Base-by-base conservation (phyloP, 1,140 invertebrate genomes). In the Papilio polytes region DNA sequence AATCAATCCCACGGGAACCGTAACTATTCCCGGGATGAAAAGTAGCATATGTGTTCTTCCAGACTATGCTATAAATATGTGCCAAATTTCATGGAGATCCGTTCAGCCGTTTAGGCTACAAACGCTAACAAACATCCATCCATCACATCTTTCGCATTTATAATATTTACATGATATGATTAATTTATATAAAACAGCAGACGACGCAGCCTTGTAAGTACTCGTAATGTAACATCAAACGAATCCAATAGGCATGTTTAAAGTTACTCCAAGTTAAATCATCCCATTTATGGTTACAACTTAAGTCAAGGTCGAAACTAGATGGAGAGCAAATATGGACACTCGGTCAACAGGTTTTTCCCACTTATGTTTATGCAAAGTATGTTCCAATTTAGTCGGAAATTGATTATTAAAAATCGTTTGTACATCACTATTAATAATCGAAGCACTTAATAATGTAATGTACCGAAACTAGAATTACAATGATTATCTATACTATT, bases 181-280 rank as follows among this genome's bases (percentile, higher is more conserved):
- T 26, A 26, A 26, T 26, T 10, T 1, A 13, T 66, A 31, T 36
- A 70, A 70, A 70, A 70, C 26, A 36, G 4, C 12, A 31, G 36
- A 70, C 26, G 4, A 31, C 2, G 22, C 15, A 70, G 6, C 22
- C 22, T 70, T 26, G 10, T 13, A 36, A n/a, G n/a, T n/a, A n/a
- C n/a, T n/a, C 36, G 63, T 70, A 70, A 66, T 66, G 56, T 59
- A 63, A 63, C 63, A 70, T 36, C 59, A 31, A 66, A 63, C 10
- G 22, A 22, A 26, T 26, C 22, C 22, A 26, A 1, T n/a, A n/a
- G n/a, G n/a, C 59, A 66, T 66, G 22, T 66, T 66, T 66, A 66
- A 66, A 31, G 59, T 26, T 22, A 66, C 63, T 70, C 15, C 15
- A 70, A 70, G 63, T 31, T 70, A 70, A 70, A 70, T 70, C 63